A percentile compares a stretch with the other conserved stretches of the same genome.
phyloP scores from a whole-genome alignment of 2,113 vertebrate genomes.

The Lampris megalopsis region DNA sequence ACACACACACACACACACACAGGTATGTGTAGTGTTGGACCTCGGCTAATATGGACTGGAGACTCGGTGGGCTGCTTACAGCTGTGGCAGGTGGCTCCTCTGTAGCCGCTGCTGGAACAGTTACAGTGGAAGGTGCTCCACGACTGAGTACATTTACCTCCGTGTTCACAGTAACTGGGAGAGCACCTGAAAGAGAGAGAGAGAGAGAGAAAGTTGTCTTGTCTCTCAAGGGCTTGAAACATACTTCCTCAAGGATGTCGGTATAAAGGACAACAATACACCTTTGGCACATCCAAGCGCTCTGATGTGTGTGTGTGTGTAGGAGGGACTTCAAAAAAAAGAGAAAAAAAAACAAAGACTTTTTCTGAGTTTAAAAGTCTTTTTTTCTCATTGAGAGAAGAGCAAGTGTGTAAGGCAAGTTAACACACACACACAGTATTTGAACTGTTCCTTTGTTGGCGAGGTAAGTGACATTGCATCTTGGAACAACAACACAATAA shows the following conservation, averaged over 20 bases:
- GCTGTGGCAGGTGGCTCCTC: conserved; percentile 92
- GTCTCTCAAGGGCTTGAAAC: conserved; percentile 17
- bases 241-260: conserved; percentile 31
- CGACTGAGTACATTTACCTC: conserved; percentile 91
- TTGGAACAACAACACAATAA: conserved; percentile 5
- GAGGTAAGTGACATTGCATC: conserved; percentile 5
- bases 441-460: conserved; percentile 19
- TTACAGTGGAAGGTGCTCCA: conserved; percentile 93
- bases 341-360: neutral
- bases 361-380: neutral
- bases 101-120: conserved; percentile 90
- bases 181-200: conserved; percentile 84
- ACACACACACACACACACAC: neutral
- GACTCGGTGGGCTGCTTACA: conserved; percentile 73
- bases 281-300: conserved; percentile 10
- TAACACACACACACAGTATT: neutral
- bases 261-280: conserved; percentile 8
- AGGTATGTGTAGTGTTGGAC: too few relatives aligned
- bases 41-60: too few relatives aligned
- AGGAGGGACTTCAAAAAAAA: conserved; percentile 12
- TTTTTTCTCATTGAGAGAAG: conserved; percentile 6
- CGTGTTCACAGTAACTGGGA: conserved; percentile 94
- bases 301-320: conserved; percentile 34
- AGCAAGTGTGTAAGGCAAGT: neutral
- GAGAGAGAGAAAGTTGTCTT: conserved; percentile 6